Evolutionary conservation across 2,797 vertebrate species (phyloP).

Genomic region (Microctenopoma stevenorrisi): DNA sequence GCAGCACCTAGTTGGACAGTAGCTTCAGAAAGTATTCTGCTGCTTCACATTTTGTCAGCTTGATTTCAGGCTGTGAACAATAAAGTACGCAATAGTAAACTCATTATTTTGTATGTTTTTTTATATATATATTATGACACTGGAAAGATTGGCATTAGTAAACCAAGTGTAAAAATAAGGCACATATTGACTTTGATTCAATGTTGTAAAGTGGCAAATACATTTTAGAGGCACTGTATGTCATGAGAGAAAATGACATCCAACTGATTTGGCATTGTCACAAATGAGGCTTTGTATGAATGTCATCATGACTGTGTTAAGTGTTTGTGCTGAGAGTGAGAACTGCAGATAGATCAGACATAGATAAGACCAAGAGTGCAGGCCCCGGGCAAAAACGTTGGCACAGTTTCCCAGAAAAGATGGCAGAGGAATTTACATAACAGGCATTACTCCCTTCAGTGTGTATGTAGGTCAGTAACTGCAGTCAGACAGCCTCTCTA

Average conservation of each 20-base stretch:
- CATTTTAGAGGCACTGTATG: background rate
- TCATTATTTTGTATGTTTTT: no score
- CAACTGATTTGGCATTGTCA: slow-evolving; percentile 22
- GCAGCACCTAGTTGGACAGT: no score
- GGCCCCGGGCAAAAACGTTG: slow-evolving; percentile 66
- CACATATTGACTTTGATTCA: background rate
- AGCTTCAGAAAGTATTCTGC: no score
- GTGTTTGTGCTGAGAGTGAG: slow-evolving; percentile 30
- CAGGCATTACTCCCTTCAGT: slow-evolving; percentile 72
- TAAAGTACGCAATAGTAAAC: no score
- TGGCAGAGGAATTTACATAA: slow-evolving; percentile 81
- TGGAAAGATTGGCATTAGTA: background rate
- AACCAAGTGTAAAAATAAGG: no score
- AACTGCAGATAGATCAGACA: slow-evolving; percentile 49
- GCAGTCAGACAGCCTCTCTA: slow-evolving; percentile 62
- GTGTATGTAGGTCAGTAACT: slow-evolving; percentile 82
- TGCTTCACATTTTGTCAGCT: no score
- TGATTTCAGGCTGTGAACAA: no score
- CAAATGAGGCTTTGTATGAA: slow-evolving; percentile 26
- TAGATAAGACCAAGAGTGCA: slow-evolving; percentile 56
- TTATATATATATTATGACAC: no score
- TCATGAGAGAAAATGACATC: background rate
- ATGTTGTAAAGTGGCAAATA: background rate
- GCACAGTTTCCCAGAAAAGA: slow-evolving; percentile 77
- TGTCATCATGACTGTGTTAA: slow-evolving; percentile 30